Percentiles rank a stretch among this genome's conserved stretches.
phyloP scores from a whole-genome alignment of 2,797 vertebrate species.

The Pipistrellus nathusii region DNA sequence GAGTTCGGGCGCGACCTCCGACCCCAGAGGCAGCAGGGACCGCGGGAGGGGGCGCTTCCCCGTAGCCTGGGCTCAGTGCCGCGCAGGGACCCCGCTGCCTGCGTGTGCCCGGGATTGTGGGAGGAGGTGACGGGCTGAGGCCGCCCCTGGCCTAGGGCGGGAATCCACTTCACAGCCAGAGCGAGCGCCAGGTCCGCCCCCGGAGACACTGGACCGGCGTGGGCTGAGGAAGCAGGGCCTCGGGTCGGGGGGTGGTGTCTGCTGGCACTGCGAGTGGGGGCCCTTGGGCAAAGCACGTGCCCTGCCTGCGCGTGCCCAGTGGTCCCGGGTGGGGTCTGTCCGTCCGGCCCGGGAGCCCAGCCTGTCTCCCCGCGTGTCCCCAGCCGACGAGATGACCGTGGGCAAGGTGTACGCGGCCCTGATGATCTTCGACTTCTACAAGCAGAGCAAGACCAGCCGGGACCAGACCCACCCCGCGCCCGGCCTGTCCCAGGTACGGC shows the following conservation, averaged over 20 bases:
- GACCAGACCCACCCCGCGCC: constrained; percentile 91
- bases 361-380: not conserved
- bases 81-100: not conserved
- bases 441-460: constrained; percentile 93
- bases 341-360: not conserved
- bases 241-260: not conserved
- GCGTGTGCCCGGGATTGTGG: not conserved
- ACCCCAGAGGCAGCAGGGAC: not conserved
- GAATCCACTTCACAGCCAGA: too few relatives aligned
- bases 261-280: not conserved
- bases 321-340: not conserved
- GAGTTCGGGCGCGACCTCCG: constrained; percentile 77
- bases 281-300: not conserved
- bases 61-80: not conserved
- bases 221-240: not conserved
- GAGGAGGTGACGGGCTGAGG: not conserved
- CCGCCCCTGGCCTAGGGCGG: too few relatives aligned
- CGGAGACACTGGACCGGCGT: too few relatives aligned
- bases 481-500: constrained; percentile 91
- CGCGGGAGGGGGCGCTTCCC: not conserved
- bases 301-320: not conserved
- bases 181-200: too few relatives aligned
- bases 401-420: constrained; percentile 97
- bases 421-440: constrained; percentile 99
- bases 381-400: constrained; percentile 97